phyloP scores from a whole-genome alignment of 2,113 vertebrate species.

The Melanerpes formicivorus region DNA sequence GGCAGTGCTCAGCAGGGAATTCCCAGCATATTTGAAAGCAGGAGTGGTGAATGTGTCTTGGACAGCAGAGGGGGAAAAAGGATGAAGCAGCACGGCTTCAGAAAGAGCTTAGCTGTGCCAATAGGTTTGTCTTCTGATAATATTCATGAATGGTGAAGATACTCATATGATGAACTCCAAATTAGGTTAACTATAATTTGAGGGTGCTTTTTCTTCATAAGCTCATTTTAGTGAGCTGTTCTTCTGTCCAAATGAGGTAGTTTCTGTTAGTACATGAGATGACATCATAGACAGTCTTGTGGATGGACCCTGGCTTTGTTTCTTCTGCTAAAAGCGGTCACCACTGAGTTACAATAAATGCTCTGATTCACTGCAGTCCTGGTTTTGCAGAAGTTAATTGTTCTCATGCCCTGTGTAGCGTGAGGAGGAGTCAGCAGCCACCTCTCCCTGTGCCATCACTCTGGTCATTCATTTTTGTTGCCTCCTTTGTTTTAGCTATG shows the following conservation, averaged over 20 bases:
- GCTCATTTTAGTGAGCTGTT: background rate
- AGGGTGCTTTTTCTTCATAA: background rate
- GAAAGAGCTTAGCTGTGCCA: background rate
- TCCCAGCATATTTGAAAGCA: background rate
- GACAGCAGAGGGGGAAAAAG: background rate
- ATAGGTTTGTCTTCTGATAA: background rate
- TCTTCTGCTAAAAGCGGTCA: background rate
- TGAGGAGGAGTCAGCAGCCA: background rate
- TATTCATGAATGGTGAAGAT: background rate
- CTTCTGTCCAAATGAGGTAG: background rate
- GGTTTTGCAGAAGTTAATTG: background rate
- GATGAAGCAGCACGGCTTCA: background rate
- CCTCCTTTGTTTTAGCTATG: background rate
- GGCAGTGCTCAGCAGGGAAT: slow-evolving; percentile 23
- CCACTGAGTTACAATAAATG: background rate
- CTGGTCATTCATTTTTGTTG: background rate
- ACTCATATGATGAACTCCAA: background rate
- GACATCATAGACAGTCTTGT: background rate
- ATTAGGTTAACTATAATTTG: background rate
- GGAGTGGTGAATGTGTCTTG: background rate
- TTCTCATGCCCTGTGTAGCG: background rate
- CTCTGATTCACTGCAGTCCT: background rate
- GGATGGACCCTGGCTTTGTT: background rate
- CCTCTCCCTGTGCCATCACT: background rate
- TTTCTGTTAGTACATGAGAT: background rate